Evolutionary conservation across 1,140 invertebrate species (phyloP), one percentile per base, ranked within the genome.

Genomic region (Meloidogyne hapla): DNA sequence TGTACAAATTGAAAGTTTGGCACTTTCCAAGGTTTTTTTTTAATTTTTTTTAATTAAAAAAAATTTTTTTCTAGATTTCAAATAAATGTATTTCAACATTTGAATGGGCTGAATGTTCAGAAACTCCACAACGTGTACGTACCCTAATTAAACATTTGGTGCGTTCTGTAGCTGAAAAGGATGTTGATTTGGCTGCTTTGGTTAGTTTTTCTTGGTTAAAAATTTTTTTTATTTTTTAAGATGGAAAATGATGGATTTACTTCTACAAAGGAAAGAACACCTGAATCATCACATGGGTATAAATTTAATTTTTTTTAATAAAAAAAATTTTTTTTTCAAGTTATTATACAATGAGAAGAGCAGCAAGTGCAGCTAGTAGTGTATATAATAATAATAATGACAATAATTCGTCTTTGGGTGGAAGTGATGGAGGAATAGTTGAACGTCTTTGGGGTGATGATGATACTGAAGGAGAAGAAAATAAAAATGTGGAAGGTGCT

Each of bases 131-230:
- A 25, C 23, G 18, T 45, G 42, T 77, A 13, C 76, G 76, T 4
- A n/a, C 73, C 23, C 23, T 67, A 10, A 26, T 68, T 15, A 74
- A 76, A 75, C 76, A 77, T 45, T 56, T 77, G n/a, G 42, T 28
- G 10, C 63, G 21, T 40, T 42, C 62, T 56, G 45, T 77, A 23
- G 62, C 28, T 1, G 69, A 77, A 21, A 68, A 62, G 26, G 38
- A 77, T 56, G 26, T 40, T 8, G 64, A 77, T 26, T 25, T 77
- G 64, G 40, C 70, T 33, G n/a, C 25, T 18, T 76, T 77, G 61
- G 76, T 77, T 64, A 77, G 75, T 21, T 18, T 2, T 63, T 64
- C 5, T 23, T 25, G 18, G 2, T 65, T 45, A n/a, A 78, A n/a
- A 28, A 18, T 63, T 73, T 62, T 64, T 10, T 64, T 8, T 61